Conservation (phyloP, 2,113 vertebrate species). For the Vicugna pacos region DNA sequence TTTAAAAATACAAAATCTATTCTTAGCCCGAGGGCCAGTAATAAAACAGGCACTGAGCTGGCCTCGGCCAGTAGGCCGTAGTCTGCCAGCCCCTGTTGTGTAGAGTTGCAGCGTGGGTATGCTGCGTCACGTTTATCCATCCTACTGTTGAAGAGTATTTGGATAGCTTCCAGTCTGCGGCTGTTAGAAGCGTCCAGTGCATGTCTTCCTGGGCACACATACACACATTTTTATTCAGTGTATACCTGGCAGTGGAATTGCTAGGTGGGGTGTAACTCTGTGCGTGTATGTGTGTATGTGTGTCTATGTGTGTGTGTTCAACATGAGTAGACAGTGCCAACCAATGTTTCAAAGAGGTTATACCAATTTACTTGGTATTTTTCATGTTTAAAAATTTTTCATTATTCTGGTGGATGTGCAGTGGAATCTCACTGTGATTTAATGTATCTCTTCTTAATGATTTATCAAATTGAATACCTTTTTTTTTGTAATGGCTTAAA, state of each 20-base stretch:
- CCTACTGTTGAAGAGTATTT: not conserved
- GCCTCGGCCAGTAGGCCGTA: not conserved
- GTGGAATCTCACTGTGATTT: not conserved
- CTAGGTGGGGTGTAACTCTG: not conserved
- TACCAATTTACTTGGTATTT: not conserved
- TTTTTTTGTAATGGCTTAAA: not conserved
- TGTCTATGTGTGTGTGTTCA: not conserved
- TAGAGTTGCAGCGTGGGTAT: not conserved
- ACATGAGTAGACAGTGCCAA: not conserved
- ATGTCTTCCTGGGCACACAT: not conserved
- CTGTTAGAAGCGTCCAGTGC: not conserved
- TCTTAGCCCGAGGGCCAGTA: not conserved
- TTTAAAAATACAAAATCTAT: conserved; percentile 24
- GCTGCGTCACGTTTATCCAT: not conserved
- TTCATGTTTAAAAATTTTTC: not conserved
- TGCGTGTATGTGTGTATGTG: not conserved
- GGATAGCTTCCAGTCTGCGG: not conserved
- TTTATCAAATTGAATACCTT: not conserved
- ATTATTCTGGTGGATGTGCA: not conserved
- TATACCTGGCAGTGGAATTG: not conserved
- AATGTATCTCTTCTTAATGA: not conserved
- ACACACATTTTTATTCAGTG: not conserved
- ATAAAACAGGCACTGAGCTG: not conserved
- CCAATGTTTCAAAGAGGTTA: not conserved
- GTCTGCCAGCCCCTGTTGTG: not conserved